A percentile compares a stretch with the other conserved stretches of the same genome.
Evolutionary conservation across 2,888 invertebrate genomes (phyloP).

Genomic region (Theodoxus fluviatilis): DNA sequence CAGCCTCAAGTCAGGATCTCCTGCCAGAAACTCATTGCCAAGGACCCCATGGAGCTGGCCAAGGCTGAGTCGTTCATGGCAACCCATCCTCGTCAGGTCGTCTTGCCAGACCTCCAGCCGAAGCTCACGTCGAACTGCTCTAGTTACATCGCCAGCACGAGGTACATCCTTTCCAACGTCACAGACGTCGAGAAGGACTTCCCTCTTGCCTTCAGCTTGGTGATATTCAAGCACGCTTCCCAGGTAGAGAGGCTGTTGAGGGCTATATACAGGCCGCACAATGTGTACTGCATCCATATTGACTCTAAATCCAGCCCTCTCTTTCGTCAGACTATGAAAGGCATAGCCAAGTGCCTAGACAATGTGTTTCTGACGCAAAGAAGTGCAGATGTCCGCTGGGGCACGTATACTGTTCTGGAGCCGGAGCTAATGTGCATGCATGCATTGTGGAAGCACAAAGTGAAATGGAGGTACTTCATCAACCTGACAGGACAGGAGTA

Average conservation of each 20-base stretch:
- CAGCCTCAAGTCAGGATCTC: too few species aligned
- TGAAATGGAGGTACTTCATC: conserved; percentile 58
- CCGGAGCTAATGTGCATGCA: conserved; percentile 53
- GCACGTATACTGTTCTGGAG: conserved; percentile 46
- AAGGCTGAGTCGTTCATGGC: too few species aligned
- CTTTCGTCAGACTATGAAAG: conserved; percentile 30
- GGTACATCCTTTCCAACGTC: too few species aligned
- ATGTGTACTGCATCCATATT: conserved; percentile 53
- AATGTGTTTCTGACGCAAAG: conserved; percentile 46
- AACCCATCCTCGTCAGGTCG: too few species aligned
- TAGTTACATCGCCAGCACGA: too few species aligned
- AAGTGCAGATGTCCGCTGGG: conserved; percentile 48
- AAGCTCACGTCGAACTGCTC: too few species aligned
- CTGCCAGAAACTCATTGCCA: too few species aligned
- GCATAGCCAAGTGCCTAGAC: conserved; percentile 47
- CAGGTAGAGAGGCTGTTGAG: conserved; percentile 44
- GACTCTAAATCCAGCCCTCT: conserved; percentile 38
- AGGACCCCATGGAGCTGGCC: too few species aligned
- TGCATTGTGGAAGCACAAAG: conserved; percentile 39
- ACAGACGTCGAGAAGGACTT: conserved; percentile 37
- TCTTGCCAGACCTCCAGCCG: too few species aligned
- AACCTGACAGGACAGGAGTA: conserved; percentile 61
- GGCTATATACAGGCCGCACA: conserved; percentile 52
- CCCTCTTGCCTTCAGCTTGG: conserved; percentile 46
- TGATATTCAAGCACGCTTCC: conserved; percentile 40